Conservation (phyloP, 2,888 invertebrate species). For the Heliconius hortense region DNA sequence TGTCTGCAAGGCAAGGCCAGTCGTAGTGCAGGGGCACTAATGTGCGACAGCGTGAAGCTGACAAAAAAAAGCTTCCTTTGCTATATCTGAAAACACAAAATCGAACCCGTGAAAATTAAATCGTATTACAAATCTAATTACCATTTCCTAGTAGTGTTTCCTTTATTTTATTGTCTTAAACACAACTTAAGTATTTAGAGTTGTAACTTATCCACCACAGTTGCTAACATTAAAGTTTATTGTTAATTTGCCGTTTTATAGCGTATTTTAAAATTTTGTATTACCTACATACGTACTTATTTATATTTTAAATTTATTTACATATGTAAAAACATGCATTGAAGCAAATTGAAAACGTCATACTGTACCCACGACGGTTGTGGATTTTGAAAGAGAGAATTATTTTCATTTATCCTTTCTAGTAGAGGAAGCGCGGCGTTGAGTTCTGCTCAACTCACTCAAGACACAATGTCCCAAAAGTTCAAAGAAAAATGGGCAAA, state of each 20-base stretch:
- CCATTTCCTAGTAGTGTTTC: neutral
- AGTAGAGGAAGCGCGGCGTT: neutral
- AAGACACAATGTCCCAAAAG: neutral
- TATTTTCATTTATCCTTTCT: neutral
- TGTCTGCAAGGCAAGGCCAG: neutral
- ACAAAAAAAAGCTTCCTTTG: neutral
- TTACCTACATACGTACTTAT: neutral
- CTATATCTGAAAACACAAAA: neutral
- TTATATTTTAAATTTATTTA: neutral
- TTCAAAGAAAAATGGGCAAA: neutral
- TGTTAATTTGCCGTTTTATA: conserved; percentile 6
- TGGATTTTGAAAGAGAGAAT: neutral
- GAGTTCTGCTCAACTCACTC: neutral
- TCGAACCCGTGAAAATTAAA: neutral
- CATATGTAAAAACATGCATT: neutral
- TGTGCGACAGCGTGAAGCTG: no score
- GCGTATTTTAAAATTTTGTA: neutral
- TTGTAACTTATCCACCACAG: conserved; percentile 4
- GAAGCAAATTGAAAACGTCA: neutral
- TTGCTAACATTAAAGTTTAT: neutral
- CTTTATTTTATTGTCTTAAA: neutral
- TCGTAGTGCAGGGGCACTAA: no score
- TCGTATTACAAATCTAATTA: neutral
- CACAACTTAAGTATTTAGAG: neutral
- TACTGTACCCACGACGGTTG: neutral